Evolutionary conservation across 1,140 invertebrate genomes (phyloP).

Genomic region (Periplaneta americana): DNA sequence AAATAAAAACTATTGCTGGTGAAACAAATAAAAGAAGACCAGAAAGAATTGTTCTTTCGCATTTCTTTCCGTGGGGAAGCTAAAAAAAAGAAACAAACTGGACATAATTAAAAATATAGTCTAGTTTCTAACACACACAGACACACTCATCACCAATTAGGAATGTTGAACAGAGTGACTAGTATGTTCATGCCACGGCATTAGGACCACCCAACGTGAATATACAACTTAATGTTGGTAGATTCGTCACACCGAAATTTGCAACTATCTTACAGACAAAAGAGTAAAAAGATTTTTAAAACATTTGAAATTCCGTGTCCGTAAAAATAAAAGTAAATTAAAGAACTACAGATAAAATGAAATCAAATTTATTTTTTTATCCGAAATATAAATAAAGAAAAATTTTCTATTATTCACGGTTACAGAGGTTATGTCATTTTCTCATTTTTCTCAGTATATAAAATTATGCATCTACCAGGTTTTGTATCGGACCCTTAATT

Average conservation of each 20-base stretch:
- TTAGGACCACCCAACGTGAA: not conserved
- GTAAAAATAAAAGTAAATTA: too few species aligned
- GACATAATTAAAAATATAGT: not conserved
- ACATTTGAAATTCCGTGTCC: too few species aligned
- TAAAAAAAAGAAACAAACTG: not conserved
- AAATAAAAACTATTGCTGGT: not conserved
- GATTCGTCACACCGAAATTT: not conserved
- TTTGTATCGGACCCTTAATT: too few species aligned
- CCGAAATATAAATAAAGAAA: too few species aligned
- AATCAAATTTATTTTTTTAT: too few species aligned
- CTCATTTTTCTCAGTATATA: too few species aligned
- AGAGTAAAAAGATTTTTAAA: too few species aligned
- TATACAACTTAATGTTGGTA: not conserved
- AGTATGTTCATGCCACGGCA: not conserved
- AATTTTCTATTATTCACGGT: too few species aligned
- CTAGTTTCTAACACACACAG: not conserved
- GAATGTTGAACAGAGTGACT: not conserved
- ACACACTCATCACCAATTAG: not conserved
- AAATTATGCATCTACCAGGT: too few species aligned
- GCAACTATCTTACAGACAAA: not conserved
- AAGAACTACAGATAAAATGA: too few species aligned
- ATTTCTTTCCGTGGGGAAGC: not conserved
- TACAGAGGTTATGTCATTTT: too few species aligned
- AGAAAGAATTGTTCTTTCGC: not conserved
- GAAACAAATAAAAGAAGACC: not conserved